These are phyloP conservation scores for Caenorhabditis sp. DNA, from an alignment of 2,888 invertebrate species.

Conservation along the genomic window DNA sequence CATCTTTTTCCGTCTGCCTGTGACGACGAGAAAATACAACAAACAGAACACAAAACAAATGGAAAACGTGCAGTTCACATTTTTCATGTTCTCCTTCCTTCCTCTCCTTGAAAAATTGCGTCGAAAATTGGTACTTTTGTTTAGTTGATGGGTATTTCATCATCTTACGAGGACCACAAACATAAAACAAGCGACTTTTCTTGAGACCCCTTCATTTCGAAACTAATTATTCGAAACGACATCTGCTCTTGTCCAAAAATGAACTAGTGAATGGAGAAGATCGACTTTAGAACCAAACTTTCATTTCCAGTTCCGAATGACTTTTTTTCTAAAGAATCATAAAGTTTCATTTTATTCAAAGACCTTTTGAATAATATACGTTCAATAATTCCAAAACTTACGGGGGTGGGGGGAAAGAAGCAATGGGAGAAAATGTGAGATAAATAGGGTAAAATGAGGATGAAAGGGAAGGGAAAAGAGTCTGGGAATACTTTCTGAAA, in stretches of 20 bases:
- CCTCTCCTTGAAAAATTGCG: neutral
- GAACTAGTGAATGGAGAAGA: neutral
- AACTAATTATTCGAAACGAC: neutral
- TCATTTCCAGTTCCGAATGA: neutral
- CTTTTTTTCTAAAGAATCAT: neutral
- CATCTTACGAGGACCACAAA: neutral
- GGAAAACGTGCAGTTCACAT: too few species aligned
- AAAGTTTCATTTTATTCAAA: neutral
- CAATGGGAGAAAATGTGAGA: neutral
- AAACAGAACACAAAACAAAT: too few species aligned
- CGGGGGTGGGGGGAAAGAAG: neutral
- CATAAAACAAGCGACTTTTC: neutral
- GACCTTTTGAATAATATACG: neutral
- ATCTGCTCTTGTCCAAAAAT: neutral
- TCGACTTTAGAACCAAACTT: neutral
- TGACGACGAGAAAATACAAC: too few species aligned
- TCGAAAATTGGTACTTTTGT: neutral
- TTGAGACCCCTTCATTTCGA: neutral
- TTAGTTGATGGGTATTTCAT: neutral
- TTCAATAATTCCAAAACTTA: neutral
- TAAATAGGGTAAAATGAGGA: constrained; percentile 2
- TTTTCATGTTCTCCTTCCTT: neutral
- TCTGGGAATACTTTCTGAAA: neutral
- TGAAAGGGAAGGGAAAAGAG: neutral
- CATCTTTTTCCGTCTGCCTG: too few species aligned